A percentile compares a stretch with the other conserved stretches of the same genome.
phyloP scores from a whole-genome alignment of 2,888 invertebrate genomes.

The Ochropleura plecta region DNA sequence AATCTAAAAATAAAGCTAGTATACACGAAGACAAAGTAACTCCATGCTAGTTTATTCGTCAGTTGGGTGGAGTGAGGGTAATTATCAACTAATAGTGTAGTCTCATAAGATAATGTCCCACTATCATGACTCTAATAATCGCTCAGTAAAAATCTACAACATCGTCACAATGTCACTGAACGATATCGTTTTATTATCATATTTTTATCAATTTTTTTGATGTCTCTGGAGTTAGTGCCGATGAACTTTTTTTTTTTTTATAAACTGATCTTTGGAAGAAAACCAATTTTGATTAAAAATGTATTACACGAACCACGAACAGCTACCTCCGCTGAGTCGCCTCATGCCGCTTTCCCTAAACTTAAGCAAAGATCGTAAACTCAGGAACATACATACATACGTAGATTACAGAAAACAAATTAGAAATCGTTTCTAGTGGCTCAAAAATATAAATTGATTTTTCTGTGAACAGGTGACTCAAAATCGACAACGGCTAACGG shows the following conservation, averaged over 20 bases:
- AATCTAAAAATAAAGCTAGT: neutral
- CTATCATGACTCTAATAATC: constrained; percentile 11
- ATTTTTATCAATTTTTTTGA: neutral
- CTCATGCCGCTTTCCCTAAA: neutral
- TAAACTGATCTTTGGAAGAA: neutral
- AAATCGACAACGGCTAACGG: constrained; percentile 88
- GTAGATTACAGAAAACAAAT: constrained; percentile 1
- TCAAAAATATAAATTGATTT: neutral
- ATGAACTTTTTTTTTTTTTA: neutral
- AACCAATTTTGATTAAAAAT: neutral
- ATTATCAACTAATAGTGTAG: constrained; percentile 2
- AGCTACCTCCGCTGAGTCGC: neutral
- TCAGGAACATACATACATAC: neutral
- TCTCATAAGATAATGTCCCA: neutral
- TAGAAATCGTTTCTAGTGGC: neutral
- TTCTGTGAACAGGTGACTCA: constrained; percentile 78
- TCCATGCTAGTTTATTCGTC: neutral
- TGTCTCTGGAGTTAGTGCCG: neutral
- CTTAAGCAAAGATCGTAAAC: neutral
- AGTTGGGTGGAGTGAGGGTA: neutral
- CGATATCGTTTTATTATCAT: constrained; percentile 38
- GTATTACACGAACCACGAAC: constrained; percentile 3
- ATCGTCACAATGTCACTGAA: constrained; percentile 35
- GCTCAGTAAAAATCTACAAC: constrained; percentile 17
- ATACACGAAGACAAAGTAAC: neutral